Conservation (phyloP, 2,113 vertebrate species). For the Passerina amoena region DNA sequence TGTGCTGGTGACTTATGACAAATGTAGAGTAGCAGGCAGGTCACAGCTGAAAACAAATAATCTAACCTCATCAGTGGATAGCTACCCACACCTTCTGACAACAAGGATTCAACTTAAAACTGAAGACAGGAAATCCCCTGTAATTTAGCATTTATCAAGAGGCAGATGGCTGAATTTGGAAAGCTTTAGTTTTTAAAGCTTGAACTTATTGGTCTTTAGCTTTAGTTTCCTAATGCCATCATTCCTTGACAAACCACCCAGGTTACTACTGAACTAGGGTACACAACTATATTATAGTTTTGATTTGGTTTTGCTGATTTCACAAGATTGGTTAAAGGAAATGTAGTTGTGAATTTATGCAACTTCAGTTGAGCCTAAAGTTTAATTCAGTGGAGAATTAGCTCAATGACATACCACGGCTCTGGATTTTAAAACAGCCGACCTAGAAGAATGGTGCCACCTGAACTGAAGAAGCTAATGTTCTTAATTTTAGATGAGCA, state of each 20-base stretch:
- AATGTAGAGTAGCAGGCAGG: not conserved
- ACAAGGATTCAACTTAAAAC: not conserved
- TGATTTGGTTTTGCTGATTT: not conserved
- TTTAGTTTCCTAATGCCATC: not conserved
- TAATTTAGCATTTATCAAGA: not conserved
- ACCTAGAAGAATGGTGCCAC: not conserved
- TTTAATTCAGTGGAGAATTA: not conserved
- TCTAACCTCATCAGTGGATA: not conserved
- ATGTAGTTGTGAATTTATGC: not conserved
- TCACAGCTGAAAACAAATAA: not conserved
- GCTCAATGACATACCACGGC: not conserved
- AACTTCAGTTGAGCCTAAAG: not conserved
- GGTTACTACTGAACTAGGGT: not conserved
- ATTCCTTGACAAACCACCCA: not conserved
- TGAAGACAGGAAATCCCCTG: not conserved
- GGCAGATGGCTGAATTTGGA: not conserved
- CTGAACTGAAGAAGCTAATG: not conserved
- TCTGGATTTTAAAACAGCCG: not conserved
- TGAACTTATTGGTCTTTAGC: not conserved
- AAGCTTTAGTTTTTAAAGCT: not conserved
- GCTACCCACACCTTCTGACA: not conserved
- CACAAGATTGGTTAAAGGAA: not conserved
- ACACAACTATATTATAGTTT: not conserved
- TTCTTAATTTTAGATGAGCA: not conserved
- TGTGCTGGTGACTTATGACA: not conserved